phyloP scores from a whole-genome alignment of 2,888 invertebrate species.

The Euclidia mi region DNA sequence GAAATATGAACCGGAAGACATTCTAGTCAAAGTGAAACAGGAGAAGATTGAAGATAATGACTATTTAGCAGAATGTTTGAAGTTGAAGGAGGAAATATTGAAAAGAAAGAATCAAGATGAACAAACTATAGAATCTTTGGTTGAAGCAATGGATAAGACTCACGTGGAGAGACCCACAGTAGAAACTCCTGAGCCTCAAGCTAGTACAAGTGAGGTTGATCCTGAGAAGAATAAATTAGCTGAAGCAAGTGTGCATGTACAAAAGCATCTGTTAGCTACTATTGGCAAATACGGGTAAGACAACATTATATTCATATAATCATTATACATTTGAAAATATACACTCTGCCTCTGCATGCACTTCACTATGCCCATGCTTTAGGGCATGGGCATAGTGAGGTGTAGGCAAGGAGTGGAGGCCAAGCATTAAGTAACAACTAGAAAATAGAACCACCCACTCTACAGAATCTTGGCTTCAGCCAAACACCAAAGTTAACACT shows the following conservation, averaged over 20 bases:
- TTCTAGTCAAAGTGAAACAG: conserved; percentile 71
- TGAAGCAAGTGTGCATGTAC: conserved; percentile 66
- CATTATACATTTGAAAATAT: too few species aligned
- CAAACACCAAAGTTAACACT: too few species aligned
- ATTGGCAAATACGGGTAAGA: conserved; percentile 91
- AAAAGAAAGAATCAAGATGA: conserved; percentile 73
- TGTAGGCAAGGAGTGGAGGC: too few species aligned
- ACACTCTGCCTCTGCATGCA: too few species aligned
- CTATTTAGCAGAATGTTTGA: conserved; percentile 81
- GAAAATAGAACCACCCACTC: too few species aligned
- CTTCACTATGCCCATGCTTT: too few species aligned
- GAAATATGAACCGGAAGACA: conserved; percentile 80
- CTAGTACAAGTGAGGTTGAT: conserved; percentile 9
- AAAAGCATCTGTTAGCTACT: conserved; percentile 91
- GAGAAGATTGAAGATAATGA: conserved; percentile 62
- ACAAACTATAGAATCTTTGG: conserved; percentile 73
- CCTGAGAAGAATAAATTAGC: not conserved
- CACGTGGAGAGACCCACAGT: conserved; percentile 60
- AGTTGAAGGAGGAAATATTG: conserved; percentile 78
- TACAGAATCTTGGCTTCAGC: too few species aligned
- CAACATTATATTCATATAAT: not conserved
- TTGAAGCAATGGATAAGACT: conserved; percentile 78
- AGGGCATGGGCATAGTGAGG: too few species aligned
- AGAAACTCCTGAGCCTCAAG: conserved; percentile 18
- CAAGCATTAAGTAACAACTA: too few species aligned